Conservation (phyloP, 1,140 invertebrate species). For the Halyomorpha halys region DNA sequence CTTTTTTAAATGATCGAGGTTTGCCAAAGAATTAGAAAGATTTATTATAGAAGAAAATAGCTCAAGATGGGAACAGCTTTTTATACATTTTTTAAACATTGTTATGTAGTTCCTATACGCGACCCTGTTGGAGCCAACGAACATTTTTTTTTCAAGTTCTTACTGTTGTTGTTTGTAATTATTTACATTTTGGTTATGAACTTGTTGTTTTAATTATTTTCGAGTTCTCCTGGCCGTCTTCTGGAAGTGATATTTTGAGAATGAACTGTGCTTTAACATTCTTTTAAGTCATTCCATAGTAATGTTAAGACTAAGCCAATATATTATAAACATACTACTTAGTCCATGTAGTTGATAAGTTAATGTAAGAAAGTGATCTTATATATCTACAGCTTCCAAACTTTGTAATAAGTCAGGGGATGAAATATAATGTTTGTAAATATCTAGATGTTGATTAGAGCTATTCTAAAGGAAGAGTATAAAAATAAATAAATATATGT, state of each 20-base stretch:
- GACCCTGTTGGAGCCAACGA: constrained; percentile 3
- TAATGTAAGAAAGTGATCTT: constrained; percentile 12
- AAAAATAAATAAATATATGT: constrained; percentile 14
- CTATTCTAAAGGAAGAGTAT: constrained; percentile 16
- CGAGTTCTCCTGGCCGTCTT: not conserved
- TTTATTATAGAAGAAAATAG: constrained; percentile 11
- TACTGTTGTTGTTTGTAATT: not conserved
- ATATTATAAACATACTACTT: not conserved
- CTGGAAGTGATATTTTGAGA: constrained; percentile 3
- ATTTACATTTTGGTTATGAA: not conserved
- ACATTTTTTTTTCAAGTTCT: not conserved
- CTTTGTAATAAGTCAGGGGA: constrained; percentile 2
- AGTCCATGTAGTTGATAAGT: constrained; percentile 3
- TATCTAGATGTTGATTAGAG: constrained; percentile 5
- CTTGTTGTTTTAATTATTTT: constrained; percentile 1
- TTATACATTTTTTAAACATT: constrained; percentile 13
- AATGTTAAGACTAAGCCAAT: constrained; percentile 7
- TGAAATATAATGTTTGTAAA: constrained; percentile 2
- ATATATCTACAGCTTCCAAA: constrained; percentile 3
- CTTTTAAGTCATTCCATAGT: constrained; percentile 5
- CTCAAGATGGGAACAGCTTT: constrained; percentile 20
- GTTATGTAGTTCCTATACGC: constrained; percentile 6
- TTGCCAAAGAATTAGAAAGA: constrained; percentile 18
- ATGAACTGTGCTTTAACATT: not conserved
- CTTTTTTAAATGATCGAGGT: not conserved